These are phyloP conservation scores for Ephialtes manifestator DNA, from an alignment of 2,888 invertebrate species.

Conservation along the genomic window DNA sequence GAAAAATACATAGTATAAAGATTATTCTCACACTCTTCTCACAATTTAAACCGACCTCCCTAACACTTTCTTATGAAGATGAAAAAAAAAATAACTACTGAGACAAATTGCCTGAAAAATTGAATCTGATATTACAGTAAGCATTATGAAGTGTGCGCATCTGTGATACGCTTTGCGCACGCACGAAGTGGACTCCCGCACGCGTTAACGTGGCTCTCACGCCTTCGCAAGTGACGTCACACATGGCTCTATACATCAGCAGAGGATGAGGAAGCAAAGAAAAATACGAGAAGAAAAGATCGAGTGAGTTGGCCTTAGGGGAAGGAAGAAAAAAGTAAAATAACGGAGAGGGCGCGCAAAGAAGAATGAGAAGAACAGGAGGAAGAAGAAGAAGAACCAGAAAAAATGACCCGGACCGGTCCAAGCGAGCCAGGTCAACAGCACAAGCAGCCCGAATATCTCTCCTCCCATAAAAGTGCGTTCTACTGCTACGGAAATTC, in stretches of 20 bases:
- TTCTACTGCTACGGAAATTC: constrained; percentile 31
- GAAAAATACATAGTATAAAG: too few relatives aligned
- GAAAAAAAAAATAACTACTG: neutral
- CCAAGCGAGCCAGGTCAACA: constrained; percentile 49
- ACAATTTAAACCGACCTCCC: neutral
- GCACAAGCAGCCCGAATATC: constrained; percentile 30
- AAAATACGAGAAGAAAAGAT: constrained; percentile 46
- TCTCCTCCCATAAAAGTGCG: constrained; percentile 20
- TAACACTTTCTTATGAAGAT: constrained; percentile 13
- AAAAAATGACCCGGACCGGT: constrained; percentile 50
- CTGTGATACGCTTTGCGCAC: constrained; percentile 60
- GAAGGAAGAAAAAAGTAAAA: constrained; percentile 36
- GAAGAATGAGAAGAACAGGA: constrained; percentile 36
- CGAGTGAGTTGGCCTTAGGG: constrained; percentile 22
- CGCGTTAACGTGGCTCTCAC: constrained; percentile 67
- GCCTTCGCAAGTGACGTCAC: constrained; percentile 73
- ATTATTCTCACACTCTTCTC: too few relatives aligned
- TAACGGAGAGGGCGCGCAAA: constrained; percentile 22
- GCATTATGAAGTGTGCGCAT: constrained; percentile 56
- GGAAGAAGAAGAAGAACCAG: constrained; percentile 40
- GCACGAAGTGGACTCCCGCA: constrained; percentile 48
- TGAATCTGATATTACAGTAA: constrained; percentile 30
- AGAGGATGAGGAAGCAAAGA: constrained; percentile 51
- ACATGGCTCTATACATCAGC: constrained; percentile 61
- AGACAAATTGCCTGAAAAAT: constrained; percentile 31